A percentile compares a stretch with the other conserved stretches of the same genome.
phyloP scores from a whole-genome alignment of 2,888 invertebrate genomes.

The Hipparchia sbordonii region DNA sequence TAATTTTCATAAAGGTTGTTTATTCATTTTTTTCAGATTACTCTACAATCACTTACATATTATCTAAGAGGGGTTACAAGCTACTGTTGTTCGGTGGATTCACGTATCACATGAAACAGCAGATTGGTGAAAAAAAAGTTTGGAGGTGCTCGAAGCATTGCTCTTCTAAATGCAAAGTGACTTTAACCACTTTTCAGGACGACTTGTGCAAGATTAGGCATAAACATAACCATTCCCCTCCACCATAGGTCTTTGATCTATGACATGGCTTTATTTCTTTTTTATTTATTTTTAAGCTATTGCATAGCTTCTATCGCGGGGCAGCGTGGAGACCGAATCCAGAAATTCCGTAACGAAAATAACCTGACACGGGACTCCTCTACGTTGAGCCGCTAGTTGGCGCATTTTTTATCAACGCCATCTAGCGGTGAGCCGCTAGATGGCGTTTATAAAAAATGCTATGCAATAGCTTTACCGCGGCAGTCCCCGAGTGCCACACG shows the following conservation, averaged over 20 bases:
- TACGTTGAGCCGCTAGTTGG: too few species aligned
- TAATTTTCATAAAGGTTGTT: background rate
- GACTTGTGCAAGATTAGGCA: slow-evolving; percentile 40
- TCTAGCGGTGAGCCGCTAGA: too few species aligned
- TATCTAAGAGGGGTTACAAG: slow-evolving; percentile 38
- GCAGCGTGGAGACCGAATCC: too few species aligned
- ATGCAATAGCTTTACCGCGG: too few species aligned
- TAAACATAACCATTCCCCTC: slow-evolving; percentile 44
- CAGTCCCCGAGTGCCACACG: too few species aligned
- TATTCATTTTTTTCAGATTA: background rate
- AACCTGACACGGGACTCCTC: too few species aligned
- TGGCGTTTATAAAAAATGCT: too few species aligned
- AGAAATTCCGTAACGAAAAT: too few species aligned
- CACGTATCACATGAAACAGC: slow-evolving; percentile 39
- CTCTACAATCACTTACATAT: slow-evolving; percentile 17
- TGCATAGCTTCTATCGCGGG: too few species aligned
- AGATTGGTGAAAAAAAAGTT: slow-evolving; percentile 29
- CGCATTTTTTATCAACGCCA: too few species aligned
- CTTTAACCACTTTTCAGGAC: slow-evolving; percentile 41
- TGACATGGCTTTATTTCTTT: too few species aligned
- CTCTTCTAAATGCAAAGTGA: slow-evolving; percentile 40
- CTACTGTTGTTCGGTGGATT: slow-evolving; percentile 38
- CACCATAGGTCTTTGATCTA: background rate
- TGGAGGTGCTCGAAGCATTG: slow-evolving; percentile 45
- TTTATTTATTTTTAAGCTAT: too few species aligned